These are phyloP conservation scores for Anarsia innoxiella DNA, from an alignment of 2,888 invertebrate genomes.

Conservation along the genomic window DNA sequence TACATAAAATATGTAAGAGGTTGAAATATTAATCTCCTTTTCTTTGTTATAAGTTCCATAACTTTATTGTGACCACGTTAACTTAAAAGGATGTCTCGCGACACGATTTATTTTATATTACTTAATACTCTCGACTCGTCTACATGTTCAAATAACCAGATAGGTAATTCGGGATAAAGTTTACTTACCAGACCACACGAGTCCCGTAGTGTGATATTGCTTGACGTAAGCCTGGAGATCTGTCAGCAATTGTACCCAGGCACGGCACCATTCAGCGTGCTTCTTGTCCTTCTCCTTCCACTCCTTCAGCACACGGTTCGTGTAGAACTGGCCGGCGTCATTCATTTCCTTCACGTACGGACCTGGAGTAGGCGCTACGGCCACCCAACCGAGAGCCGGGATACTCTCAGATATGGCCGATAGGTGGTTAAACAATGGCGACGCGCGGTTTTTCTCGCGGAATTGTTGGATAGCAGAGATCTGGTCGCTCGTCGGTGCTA, in stretches of 20 bases:
- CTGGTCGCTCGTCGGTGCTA: slow-evolving; percentile 88
- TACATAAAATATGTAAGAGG: too few species aligned
- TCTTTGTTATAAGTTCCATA: too few species aligned
- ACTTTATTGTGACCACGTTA: too few species aligned
- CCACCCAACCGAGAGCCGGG: slow-evolving; percentile 96
- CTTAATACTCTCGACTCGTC: too few species aligned
- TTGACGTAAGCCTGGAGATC: slow-evolving; percentile 95
- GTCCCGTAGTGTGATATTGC: slow-evolving; percentile 96
- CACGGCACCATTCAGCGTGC: slow-evolving; percentile 96
- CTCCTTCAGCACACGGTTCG: slow-evolving; percentile 97
- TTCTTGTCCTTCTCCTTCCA: slow-evolving; percentile 96
- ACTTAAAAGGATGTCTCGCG: too few species aligned
- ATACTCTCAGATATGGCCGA: slow-evolving; percentile 97
- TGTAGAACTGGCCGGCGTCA: slow-evolving; percentile 98
- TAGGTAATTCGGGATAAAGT: too few species aligned
- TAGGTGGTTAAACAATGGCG: slow-evolving; percentile 93
- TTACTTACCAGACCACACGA: slow-evolving; percentile 93
- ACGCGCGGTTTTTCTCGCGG: slow-evolving; percentile 92
- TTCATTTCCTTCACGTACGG: slow-evolving; percentile 99
- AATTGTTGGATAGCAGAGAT: slow-evolving; percentile 90
- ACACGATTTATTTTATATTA: too few species aligned
- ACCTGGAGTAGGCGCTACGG: slow-evolving; percentile 93
- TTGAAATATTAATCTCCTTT: too few species aligned
- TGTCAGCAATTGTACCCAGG: slow-evolving; percentile 91
- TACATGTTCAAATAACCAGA: too few species aligned